Evolutionary conservation across 2,113 vertebrate genomes (phyloP).

Genomic region (Macroglossus sobrinus): DNA sequence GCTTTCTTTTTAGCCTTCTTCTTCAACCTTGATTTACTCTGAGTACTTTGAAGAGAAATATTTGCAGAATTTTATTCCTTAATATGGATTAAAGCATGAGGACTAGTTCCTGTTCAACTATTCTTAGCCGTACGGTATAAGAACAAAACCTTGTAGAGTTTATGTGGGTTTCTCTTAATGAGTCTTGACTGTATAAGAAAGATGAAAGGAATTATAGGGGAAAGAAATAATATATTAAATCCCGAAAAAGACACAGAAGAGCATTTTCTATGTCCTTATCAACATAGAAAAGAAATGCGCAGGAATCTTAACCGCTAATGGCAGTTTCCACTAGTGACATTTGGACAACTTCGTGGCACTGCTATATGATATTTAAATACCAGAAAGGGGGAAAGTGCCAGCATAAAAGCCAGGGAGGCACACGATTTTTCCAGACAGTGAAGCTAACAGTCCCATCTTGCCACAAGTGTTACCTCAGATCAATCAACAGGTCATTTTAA

Average conservation of each 20-base stretch:
- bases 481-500: neutral
- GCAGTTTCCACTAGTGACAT: neutral
- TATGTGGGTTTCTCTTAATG: neutral
- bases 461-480: neutral
- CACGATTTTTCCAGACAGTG: neutral
- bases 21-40: constrained; percentile 61
- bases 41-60: constrained; percentile 53
- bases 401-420: neutral
- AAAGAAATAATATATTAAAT: constrained; percentile 26
- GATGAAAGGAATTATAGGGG: neutral
- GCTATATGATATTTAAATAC: constrained; percentile 32
- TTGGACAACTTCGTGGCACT: neutral
- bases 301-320: neutral
- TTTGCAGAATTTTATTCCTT: constrained; percentile 18
- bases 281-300: neutral
- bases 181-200: neutral
- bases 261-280: neutral
- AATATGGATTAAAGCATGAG: neutral
- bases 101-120: constrained; percentile 19
- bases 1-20: constrained; percentile 45
- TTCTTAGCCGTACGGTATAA: constrained; percentile 17
- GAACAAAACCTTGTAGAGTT: constrained; percentile 32
- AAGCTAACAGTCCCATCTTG: neutral
- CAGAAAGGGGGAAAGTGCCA: neutral
- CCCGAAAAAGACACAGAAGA: neutral